These are phyloP conservation scores for Archivesica marissinica DNA, from an alignment of 1,140 invertebrate genomes.

Conservation along the genomic window DNA sequence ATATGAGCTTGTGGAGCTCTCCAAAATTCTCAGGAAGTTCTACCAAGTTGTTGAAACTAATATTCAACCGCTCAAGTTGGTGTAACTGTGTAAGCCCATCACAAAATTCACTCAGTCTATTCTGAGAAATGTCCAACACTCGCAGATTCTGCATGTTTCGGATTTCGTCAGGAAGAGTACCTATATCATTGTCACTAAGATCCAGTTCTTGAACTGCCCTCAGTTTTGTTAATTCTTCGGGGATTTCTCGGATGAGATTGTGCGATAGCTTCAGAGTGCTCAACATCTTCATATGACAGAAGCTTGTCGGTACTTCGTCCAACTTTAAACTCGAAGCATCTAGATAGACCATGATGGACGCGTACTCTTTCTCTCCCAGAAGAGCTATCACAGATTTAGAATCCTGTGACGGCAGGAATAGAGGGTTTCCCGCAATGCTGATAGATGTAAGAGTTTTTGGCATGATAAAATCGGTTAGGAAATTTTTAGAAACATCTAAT, in stretches of 20 bases:
- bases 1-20: slow-evolving; percentile 73
- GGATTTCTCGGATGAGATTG: slow-evolving; percentile 74
- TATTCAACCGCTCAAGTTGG: slow-evolving; percentile 74
- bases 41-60: slow-evolving; percentile 77
- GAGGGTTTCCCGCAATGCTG: slow-evolving; percentile 77
- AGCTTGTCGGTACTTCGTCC: slow-evolving; percentile 73
- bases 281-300: slow-evolving; percentile 74
- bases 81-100: slow-evolving; percentile 72
- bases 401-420: slow-evolving; percentile 71
- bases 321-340: slow-evolving; percentile 76
- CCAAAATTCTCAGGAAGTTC: slow-evolving; percentile 77
- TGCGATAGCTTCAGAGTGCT: slow-evolving; percentile 70
- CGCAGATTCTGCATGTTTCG: slow-evolving; percentile 70
- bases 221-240: slow-evolving; percentile 74
- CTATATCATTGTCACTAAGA: slow-evolving; percentile 74
- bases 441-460: slow-evolving; percentile 76
- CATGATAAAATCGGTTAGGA: slow-evolving; percentile 74
- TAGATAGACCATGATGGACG: slow-evolving; percentile 70
- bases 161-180: slow-evolving; percentile 71
- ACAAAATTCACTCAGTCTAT: slow-evolving; percentile 73
- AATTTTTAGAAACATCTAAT: slow-evolving; percentile 75
- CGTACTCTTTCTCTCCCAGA: slow-evolving; percentile 71
- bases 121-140: slow-evolving; percentile 75
- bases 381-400: slow-evolving; percentile 68
- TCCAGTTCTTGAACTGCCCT: slow-evolving; percentile 73